Evolutionary conservation across 2,797 vertebrate genomes (phyloP), one percentile per base, ranked within the genome.

Genomic region (Rhabdomys pumilio): DNA sequence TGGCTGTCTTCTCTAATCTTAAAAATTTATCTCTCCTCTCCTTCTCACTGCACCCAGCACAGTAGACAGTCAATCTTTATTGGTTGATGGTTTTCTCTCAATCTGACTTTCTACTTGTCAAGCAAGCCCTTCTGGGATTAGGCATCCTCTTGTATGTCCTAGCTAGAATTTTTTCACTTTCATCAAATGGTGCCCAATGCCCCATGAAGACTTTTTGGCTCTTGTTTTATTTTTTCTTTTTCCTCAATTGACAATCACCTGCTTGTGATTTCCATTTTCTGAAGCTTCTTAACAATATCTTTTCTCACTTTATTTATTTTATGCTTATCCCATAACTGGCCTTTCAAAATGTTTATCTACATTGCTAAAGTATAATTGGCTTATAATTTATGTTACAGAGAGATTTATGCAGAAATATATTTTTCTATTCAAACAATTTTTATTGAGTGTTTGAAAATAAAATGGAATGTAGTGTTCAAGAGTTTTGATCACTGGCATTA

Each of bases 1-100:
- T 12, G 17, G 22, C 44, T 75, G 1, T 44, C 53, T 19, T 76
- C 50, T 72, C 38, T 93, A 63, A 92, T 77, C 87, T 95, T 80
- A 57, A 92, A 67, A 55, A 38, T 17, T 24, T 53, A 2, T 57
- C 59, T 83, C 20, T 38, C 17, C 57, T 65, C 61, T n/a, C 14
- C 19, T 0, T 9, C 7, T 34, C 53, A 34, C 55, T 4, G 0
- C 11, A 26, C 31, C 57, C 19, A 20, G 8, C 1, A 2, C 5
- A 14, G 12, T 0, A 55, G 82, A 57, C 19, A 63, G 63, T 72
- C 41, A 31, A 12, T 85, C 65, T 50, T 11, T 19, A 53, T n/a
- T n/a, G 24, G 59, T 3, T 29, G 84, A 90, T 5, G 13, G 19
- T 34, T 77, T 50, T 38, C 2, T 22, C 2, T 19, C 57, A 65